Evolutionary conservation across 2,888 invertebrate species (phyloP), one percentile per base, ranked within the genome.

Genomic region (Allygus modestus): DNA sequence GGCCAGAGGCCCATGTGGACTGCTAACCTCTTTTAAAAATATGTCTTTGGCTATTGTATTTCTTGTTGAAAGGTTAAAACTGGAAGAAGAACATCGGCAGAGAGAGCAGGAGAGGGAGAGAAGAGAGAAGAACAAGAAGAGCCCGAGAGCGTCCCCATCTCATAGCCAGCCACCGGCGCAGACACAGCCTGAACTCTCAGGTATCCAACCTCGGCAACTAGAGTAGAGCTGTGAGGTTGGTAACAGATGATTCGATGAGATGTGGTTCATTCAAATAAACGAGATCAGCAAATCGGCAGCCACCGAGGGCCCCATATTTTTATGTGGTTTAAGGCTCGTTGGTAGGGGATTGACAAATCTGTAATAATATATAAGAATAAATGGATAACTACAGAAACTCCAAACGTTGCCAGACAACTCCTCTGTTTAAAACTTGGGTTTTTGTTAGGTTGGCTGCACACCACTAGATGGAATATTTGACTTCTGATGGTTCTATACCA

Each of bases 41-140:
- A n/a, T n/a, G n/a, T n/a, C n/a, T n/a, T n/a, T n/a, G n/a, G n/a
- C n/a, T n/a, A n/a, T n/a, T n/a, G n/a, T n/a, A n/a, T n/a, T n/a
- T n/a, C n/a, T n/a, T n/a, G n/a, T n/a, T n/a, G n/a, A n/a, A n/a
- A 93, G 94, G 88, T 90, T 94, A 88, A 95, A 95, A 90, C 90
- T 95, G 87, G 95, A 94, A 90, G 94, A 95, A 89, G 94, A 94
- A 88, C 94, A 94, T 88, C 90, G 94, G 84, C 92, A 93, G 85
- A 91, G 94, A 85, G 93, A 94, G 87, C 92, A 92, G 88, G 86
- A 86, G 73, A 71, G 90, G 89, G 91, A 88, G 46, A 85, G 83
- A 51, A 86, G 86, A 83, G 87, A 87, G 20, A 87, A 87, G 26
- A 86, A 84, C 77, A 87, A 87, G 28, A 86, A 86, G 71, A 86